phyloP scores from a whole-genome alignment of 1,140 invertebrate species.

The Tetragnatha versicolor region DNA sequence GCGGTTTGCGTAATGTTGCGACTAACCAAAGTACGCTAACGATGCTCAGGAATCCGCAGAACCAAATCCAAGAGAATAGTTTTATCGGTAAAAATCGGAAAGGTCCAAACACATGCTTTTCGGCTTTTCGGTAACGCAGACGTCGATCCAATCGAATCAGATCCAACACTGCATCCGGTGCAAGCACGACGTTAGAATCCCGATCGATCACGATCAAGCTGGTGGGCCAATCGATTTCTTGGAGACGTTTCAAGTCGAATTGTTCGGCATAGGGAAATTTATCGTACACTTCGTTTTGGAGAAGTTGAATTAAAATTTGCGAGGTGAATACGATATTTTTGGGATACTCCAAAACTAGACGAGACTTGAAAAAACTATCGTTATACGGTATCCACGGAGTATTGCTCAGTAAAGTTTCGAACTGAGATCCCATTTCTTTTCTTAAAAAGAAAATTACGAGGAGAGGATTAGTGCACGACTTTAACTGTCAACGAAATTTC shows the following conservation, averaged over 20 bases:
- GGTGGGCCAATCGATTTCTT: background rate
- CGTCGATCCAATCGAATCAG: background rate
- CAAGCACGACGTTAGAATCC: background rate
- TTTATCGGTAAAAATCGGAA: background rate
- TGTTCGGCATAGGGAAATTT: background rate
- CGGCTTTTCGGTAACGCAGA: background rate
- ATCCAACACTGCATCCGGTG: background rate
- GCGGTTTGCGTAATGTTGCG: background rate
- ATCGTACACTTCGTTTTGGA: background rate
- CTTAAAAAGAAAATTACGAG: too few species aligned
- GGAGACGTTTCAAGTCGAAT: background rate
- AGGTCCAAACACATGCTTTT: background rate
- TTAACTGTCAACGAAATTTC: too few species aligned
- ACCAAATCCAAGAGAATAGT: background rate
- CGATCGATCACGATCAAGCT: background rate
- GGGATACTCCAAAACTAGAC: background rate
- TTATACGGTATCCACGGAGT: too few species aligned
- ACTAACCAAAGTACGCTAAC: background rate
- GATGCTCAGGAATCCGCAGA: background rate
- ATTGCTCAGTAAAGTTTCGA: too few species aligned
- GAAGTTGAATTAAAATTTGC: background rate
- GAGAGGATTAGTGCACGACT: too few species aligned
- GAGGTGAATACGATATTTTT: constrained; percentile 19
- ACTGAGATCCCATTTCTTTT: too few species aligned
- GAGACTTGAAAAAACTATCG: constrained; percentile 1